A percentile compares a stretch with the other conserved stretches of the same genome.
phyloP scores from a whole-genome alignment of 2,888 invertebrate genomes.

The Ornithoptera alexandrae region DNA sequence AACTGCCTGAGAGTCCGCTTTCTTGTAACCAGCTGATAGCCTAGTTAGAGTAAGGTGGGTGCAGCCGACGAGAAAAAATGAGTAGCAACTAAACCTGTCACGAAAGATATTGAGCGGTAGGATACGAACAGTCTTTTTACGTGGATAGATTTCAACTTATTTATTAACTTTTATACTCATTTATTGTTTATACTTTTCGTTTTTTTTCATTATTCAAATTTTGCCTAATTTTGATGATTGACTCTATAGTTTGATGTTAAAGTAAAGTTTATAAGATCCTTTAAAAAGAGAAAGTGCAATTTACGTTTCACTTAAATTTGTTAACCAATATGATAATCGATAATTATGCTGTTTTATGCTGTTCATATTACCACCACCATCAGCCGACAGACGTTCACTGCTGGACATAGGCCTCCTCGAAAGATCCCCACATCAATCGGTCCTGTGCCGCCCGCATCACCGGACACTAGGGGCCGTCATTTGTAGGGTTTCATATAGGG shows the following conservation, averaged over 20 bases:
- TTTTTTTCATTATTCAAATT: too few relatives aligned
- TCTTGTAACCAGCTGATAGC: constrained; percentile 54
- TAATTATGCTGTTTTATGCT: neutral
- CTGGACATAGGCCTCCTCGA: too few relatives aligned
- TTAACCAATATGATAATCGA: neutral
- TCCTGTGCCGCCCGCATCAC: too few relatives aligned
- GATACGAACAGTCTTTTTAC: constrained; percentile 17
- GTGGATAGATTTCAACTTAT: constrained; percentile 18
- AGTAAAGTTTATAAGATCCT: neutral
- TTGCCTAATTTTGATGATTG: neutral
- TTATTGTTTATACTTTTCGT: neutral
- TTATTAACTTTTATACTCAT: constrained; percentile 2
- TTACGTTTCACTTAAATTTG: neutral
- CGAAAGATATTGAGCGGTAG: constrained; percentile 31
- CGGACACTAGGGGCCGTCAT: too few relatives aligned
- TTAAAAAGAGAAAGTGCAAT: neutral
- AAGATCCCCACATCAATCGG: too few relatives aligned
- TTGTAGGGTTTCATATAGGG: too few relatives aligned
- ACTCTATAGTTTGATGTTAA: neutral
- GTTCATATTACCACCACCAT: too few relatives aligned
- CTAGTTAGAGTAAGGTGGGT: constrained; percentile 56
- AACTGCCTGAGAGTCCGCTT: constrained; percentile 72
- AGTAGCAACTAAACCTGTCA: constrained; percentile 35
- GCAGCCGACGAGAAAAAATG: constrained; percentile 48
- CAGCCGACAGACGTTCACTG: too few relatives aligned